Percentiles rank a stretch among this genome's conserved stretches.
These are phyloP conservation scores for Trachythela sp. DNA, from an alignment of 64 coral and sea anemone species.

Conservation along the genomic window DNA sequence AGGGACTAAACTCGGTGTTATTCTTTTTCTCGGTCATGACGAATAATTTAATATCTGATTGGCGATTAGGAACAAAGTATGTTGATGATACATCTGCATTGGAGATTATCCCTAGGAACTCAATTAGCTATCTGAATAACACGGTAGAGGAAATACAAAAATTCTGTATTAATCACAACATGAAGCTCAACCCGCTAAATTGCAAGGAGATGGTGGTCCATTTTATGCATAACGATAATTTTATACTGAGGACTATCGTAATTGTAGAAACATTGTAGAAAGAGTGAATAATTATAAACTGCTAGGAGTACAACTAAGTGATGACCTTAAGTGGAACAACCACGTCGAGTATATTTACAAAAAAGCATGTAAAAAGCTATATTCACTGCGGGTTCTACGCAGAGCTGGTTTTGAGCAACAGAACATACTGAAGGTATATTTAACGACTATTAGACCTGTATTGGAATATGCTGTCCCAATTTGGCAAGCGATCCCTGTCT, in stretches of 20 bases:
- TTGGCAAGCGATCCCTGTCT: conserved; percentile 24
- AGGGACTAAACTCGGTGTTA: conserved; percentile 31
- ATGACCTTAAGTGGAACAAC: neutral
- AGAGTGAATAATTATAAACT: neutral
- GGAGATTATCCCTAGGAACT: no score
- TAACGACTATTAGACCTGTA: neutral
- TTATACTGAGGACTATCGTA: neutral
- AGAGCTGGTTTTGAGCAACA: neutral
- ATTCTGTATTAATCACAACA: neutral
- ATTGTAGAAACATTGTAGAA: neutral
- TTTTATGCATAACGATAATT: neutral
- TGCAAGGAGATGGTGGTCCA: conserved; percentile 21
- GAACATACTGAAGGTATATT: neutral
- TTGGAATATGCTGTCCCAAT: neutral
- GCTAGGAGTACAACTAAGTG: neutral
- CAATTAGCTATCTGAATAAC: no score
- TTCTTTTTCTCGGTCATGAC: conserved; percentile 23
- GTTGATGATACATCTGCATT: no score
- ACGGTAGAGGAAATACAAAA: no score
- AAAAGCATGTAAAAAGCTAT: neutral
- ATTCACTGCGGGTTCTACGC: neutral
- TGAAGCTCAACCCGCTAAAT: neutral
- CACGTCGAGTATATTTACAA: neutral
- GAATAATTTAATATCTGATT: conserved; percentile 19
- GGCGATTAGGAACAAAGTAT: neutral